phyloP scores from a whole-genome alignment of 1,140 invertebrate species.

The Drepana arcuata region DNA sequence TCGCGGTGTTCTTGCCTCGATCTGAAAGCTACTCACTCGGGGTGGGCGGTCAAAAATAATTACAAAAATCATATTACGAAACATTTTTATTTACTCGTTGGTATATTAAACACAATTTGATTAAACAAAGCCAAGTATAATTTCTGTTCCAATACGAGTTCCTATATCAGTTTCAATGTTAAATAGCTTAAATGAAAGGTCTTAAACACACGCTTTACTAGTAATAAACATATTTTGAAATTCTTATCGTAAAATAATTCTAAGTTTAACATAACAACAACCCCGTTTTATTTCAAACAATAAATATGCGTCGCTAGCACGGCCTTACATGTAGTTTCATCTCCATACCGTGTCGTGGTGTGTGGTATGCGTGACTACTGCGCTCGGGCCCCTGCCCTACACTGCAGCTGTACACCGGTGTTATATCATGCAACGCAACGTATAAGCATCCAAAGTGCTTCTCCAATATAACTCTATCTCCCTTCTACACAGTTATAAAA shows the following conservation, averaged over 20 bases:
- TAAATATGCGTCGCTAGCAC: conserved; percentile 15
- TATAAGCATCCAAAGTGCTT: conserved; percentile 20
- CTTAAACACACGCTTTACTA: conserved; percentile 49
- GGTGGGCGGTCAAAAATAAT: conserved; percentile 63
- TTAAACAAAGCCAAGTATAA: conserved; percentile 64
- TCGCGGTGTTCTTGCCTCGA: conserved; percentile 52
- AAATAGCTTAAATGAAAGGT: conserved; percentile 50
- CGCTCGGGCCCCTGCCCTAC: no score
- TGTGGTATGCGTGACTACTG: no score
- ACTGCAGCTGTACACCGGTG: no score
- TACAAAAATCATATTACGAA: conserved; percentile 69
- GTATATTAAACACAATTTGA: conserved; percentile 66
- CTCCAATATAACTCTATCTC: conserved; percentile 11
- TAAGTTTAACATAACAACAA: conserved; percentile 65
- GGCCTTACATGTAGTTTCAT: background rate
- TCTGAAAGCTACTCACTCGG: conserved; percentile 43
- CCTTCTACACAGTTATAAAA: conserved; percentile 18
- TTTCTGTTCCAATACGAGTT: conserved; percentile 41
- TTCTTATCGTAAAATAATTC: conserved; percentile 46
- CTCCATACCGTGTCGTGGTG: no score
- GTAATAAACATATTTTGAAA: conserved; percentile 47
- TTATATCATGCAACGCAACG: conserved; percentile 12
- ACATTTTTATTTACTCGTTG: conserved; percentile 65
- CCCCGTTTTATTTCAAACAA: conserved; percentile 45
- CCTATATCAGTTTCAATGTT: conserved; percentile 44